Evolutionary conservation across 2,113 vertebrate species (phyloP), one percentile per base, ranked within the genome.

Genomic region (Odontesthes bonariensis): DNA sequence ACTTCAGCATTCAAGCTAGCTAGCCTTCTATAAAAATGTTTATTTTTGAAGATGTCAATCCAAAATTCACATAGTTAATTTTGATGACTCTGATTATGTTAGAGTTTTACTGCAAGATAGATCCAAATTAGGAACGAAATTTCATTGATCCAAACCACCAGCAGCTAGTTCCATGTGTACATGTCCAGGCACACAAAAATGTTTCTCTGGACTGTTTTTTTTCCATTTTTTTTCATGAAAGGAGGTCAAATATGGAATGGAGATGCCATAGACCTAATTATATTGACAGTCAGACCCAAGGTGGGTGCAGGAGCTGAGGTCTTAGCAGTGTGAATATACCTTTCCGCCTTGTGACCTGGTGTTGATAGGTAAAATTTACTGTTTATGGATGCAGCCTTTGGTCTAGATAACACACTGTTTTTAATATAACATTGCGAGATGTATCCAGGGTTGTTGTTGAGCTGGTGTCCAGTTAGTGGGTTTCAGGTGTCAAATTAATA

Each of bases 181-280:
- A 19, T 47, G 13, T 16, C 44, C 14, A 4, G 16, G 14, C 1
- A 47, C 1, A 47, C 16, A 13, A 5, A 66, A 60, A 69, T 52
- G 4, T 5, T 40, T 74, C 19, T 11, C 20, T 47, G 52, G 19
- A 38, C 22, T 31, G 1, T 55, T 57, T 17, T 68, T 54, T 62
- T 33, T 77, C n/a, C n/a, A n/a, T n/a, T n/a, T n/a, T n/a, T n/a
- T n/a, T n/a, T n/a, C n/a, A n/a, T n/a, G 71, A 82, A 87, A 85
- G 73, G 17, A 81, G 31, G 65, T 62, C 47, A 60, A 74, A 83
- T 82, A 38, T 86, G 52, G 70, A 86, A 42, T 53, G 57, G 55
- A 55, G 73, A 20, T 44, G 73, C 35, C 59, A 70, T 59, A 44
- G 65, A 68, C 74, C 82, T 85, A 84, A 92, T 27, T 27, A 92